Conservation (phyloP, 2,888 invertebrate genomes). For the Epinotia nisella region DNA sequence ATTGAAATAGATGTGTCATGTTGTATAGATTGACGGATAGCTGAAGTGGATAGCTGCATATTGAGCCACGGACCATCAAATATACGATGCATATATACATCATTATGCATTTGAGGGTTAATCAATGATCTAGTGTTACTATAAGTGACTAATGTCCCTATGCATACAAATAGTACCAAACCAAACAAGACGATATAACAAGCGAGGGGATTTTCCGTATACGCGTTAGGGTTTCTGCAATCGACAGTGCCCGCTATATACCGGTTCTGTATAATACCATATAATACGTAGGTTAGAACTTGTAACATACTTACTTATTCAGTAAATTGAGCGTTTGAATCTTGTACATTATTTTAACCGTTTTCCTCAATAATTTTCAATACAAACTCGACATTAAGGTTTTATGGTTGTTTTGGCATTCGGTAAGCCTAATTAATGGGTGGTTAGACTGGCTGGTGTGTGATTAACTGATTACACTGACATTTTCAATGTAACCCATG, state of each 20-base stretch:
- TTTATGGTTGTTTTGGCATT: too few relatives aligned
- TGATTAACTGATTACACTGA: too few relatives aligned
- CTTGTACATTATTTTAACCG: background rate
- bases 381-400: background rate
- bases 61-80: too few relatives aligned
- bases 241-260: conserved; percentile 25
- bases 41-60: too few relatives aligned
- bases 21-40: too few relatives aligned
- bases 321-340: conserved; percentile 6
- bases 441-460: too few relatives aligned
- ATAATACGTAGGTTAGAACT: background rate
- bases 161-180: background rate
- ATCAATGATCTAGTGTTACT: background rate
- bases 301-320: background rate
- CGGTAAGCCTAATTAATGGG: too few relatives aligned
- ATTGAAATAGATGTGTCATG: too few relatives aligned
- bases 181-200: conserved; percentile 18
- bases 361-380: background rate
- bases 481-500: too few relatives aligned
- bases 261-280: conserved; percentile 18
- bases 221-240: conserved; percentile 42
- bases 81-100: too few relatives aligned
- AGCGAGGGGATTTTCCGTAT: conserved; percentile 36
- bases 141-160: background rate
- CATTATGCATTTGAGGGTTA: too few relatives aligned